These are phyloP conservation scores for Mormyrus iriodes DNA, from an alignment of 2,113 vertebrate genomes.

Conservation along the genomic window DNA sequence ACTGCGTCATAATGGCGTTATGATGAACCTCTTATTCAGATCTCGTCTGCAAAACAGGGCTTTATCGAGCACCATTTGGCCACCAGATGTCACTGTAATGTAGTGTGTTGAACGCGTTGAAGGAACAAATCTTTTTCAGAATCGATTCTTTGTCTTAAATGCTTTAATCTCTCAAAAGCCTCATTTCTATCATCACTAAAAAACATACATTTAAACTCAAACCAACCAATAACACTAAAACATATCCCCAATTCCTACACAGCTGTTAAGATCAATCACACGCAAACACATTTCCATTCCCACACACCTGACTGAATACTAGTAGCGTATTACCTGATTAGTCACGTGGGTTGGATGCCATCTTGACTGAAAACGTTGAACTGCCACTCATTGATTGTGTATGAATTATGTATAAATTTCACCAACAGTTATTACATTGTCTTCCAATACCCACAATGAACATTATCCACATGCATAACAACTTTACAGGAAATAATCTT, in stretches of 20 bases:
- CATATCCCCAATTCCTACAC: not conserved
- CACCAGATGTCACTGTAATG: constrained; percentile 2
- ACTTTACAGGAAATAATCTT: not conserved
- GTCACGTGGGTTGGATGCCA: not conserved
- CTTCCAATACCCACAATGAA: not conserved
- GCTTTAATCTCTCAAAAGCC: not conserved
- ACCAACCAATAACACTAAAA: not conserved
- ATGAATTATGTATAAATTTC: not conserved
- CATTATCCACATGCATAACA: not conserved
- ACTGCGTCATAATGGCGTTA: no score
- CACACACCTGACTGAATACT: not conserved
- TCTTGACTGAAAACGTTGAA: not conserved
- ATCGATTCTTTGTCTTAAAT: not conserved
- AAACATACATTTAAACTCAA: not conserved
- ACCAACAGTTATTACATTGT: not conserved
- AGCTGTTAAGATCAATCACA: not conserved
- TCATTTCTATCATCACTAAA: not conserved
- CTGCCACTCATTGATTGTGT: not conserved
- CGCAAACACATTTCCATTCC: not conserved
- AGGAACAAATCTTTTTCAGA: not conserved
- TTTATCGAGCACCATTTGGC: not conserved
- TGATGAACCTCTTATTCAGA: no score
- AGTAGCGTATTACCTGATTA: not conserved
- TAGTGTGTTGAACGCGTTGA: not conserved
- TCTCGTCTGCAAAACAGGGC: no score